phyloP scores from a whole-genome alignment of 1,140 invertebrate species.

The Danaus plexippus region DNA sequence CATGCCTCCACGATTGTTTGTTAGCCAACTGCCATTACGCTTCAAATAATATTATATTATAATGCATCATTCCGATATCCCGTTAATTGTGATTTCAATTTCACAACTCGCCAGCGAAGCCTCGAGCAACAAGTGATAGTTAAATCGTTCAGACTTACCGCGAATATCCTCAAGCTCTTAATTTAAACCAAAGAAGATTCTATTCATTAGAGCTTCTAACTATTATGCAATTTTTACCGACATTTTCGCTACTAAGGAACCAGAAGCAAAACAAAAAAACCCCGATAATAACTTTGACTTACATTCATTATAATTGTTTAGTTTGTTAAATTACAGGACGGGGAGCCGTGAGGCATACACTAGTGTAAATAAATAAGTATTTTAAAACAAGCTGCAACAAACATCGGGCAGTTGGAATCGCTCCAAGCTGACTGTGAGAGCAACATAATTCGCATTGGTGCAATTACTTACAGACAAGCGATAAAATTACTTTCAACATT shows the following conservation, averaged over 20 bases:
- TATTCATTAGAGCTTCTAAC: conserved; percentile 20
- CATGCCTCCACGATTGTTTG: too few species aligned
- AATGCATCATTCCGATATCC: conserved; percentile 42
- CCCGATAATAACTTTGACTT: too few species aligned
- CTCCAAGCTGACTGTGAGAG: conserved; percentile 26
- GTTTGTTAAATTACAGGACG: too few species aligned
- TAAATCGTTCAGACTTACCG: conserved; percentile 7
- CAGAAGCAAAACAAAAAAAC: too few species aligned
- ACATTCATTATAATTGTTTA: too few species aligned
- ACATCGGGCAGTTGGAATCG: conserved; percentile 18
- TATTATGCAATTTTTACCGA: too few species aligned
- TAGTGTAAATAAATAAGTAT: conserved; percentile 19
- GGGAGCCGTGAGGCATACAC: too few species aligned
- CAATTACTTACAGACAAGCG: conserved; percentile 28
- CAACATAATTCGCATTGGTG: conserved; percentile 29
- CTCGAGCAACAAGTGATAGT: conserved; percentile 19
- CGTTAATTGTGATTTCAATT: conserved; percentile 60
- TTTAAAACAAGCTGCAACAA: conserved; percentile 17
- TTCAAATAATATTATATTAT: conserved; percentile 23
- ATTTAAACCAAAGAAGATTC: conserved; percentile 20
- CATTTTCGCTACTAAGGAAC: too few species aligned
- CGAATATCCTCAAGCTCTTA: conserved; percentile 22
- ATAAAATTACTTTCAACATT: conserved; percentile 24
- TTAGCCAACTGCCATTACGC: too few species aligned
- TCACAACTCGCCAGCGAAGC: conserved; percentile 37